Conservation (phyloP, 2,888 invertebrate species). For the Pelosia muscerda region DNA sequence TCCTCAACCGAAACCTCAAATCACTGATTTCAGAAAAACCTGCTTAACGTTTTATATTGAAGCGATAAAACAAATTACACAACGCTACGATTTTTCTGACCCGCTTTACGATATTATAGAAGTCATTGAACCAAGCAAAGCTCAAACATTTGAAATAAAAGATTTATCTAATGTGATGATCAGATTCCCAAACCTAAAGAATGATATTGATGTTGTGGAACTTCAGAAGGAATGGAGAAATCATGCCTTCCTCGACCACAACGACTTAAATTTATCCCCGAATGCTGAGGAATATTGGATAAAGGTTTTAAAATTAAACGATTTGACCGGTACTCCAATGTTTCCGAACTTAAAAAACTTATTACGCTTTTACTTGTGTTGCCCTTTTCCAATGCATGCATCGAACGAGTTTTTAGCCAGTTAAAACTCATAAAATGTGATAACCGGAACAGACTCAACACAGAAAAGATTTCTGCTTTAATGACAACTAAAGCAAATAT, state of each 20-base stretch:
- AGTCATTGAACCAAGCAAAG: background rate
- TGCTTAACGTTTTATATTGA: background rate
- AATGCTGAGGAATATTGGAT: conserved; percentile 3
- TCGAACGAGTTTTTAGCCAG: conserved; percentile 46
- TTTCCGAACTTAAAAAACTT: background rate
- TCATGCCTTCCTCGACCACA: conserved; percentile 3
- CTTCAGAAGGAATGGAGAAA: background rate
- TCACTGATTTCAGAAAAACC: background rate
- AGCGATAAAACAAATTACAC: background rate
- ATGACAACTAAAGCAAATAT: conserved; percentile 29
- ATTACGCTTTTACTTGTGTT: background rate
- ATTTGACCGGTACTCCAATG: no score
- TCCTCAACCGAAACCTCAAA: no score
- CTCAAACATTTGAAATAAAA: background rate
- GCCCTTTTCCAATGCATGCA: conserved; percentile 15
- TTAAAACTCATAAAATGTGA: conserved; percentile 32
- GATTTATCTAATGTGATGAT: background rate
- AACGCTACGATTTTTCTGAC: background rate
- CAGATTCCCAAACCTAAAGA: background rate
- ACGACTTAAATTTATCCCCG: background rate
- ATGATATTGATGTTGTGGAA: background rate
- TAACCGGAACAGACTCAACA: conserved; percentile 24
- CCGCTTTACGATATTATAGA: background rate
- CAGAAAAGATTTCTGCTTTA: conserved; percentile 41
- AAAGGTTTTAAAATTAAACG: background rate